Evolutionary conservation across 2,113 vertebrate genomes (phyloP), one percentile per base, ranked within the genome.

Genomic region (Pedionomus torquatus): DNA sequence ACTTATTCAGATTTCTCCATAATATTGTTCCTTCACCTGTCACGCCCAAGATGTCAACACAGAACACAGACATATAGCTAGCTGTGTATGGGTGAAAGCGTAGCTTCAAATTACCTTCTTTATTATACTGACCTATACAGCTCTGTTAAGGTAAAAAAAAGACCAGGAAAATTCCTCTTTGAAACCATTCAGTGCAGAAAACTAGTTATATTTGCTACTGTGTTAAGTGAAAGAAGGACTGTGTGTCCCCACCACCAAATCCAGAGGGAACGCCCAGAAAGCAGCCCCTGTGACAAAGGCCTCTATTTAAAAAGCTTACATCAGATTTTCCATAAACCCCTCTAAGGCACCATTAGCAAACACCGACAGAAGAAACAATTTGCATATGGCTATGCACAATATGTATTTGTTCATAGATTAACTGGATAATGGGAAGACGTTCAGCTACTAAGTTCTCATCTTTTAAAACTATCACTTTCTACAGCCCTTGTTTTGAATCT

Each of bases 31-130:
- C 48, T 46, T 57, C 4, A 5, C 9, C 43, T 21, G 17, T 3
- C 31, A 43, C 1, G 9, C 44, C 18, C 28, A 43, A 23, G 4
- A 1, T 19, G 19, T 68, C 57, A 13, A 21, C 2, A 5, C 1
- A 35, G 74, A 49, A 46, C 35, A 20, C 46, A 37, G n/a, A 26
- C 11, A 4, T 1, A 3, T 1, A 31, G 37, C 37, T 35, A 30
- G 28, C 9, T 28, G 21, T 1, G 1, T 3, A 5, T 7, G 17
- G 4, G 5, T 11, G 35, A 35, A 58, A 41, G 33, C 31, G 15
- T 5, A 21, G 15, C 70, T 72, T 39, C 82, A 24, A 48, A 18
- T 4, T 4, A 21, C 15, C 28, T 31, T 31, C 28, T 20, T 63
- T 7, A 8, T 8, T 51, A 60, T 13, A 19, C 43, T 35, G 31